Conservation (phyloP, 2,888 invertebrate species). For the Diarsia mendica region DNA sequence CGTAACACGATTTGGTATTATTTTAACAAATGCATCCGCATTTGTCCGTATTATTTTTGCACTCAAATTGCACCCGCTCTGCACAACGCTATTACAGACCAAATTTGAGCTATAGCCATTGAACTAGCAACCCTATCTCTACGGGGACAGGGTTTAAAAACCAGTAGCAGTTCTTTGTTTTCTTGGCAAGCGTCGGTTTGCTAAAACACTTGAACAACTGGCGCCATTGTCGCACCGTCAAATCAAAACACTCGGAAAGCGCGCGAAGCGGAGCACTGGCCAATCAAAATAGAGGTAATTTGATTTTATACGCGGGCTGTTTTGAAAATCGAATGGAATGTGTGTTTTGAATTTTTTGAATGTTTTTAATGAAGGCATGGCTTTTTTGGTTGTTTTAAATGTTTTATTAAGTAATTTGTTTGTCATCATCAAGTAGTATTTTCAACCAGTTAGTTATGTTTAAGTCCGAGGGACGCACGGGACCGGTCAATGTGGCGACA, state of each 20-base stretch:
- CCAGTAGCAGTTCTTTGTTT: slow-evolving; percentile 46
- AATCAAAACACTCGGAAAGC: slow-evolving; percentile 86
- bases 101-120: no score
- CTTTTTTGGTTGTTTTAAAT: not conserved
- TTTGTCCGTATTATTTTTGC: slow-evolving; percentile 83
- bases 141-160: slow-evolving; percentile 42
- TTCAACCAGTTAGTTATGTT: no score
- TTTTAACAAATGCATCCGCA: slow-evolving; percentile 85
- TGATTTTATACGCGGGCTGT: slow-evolving; percentile 81
- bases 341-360: slow-evolving; percentile 52
- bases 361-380: slow-evolving; percentile 34
- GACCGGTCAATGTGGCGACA: no score
- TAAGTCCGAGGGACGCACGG: no score
- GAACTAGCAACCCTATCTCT: slow-evolving; percentile 58
- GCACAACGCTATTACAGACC: slow-evolving; percentile 64
- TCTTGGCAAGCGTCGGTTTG: slow-evolving; percentile 73
- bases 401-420: not conserved
- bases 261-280: slow-evolving; percentile 78
- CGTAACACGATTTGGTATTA: slow-evolving; percentile 78
- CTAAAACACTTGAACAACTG: slow-evolving; percentile 87
- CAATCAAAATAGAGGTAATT: slow-evolving; percentile 88
- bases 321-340: slow-evolving; percentile 76
- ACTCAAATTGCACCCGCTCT: slow-evolving; percentile 82
- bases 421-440: not conserved
- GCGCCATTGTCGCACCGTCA: slow-evolving; percentile 80